Base-by-base conservation (phyloP, 2,888 invertebrate species). In the Drosophila merina region DNA sequence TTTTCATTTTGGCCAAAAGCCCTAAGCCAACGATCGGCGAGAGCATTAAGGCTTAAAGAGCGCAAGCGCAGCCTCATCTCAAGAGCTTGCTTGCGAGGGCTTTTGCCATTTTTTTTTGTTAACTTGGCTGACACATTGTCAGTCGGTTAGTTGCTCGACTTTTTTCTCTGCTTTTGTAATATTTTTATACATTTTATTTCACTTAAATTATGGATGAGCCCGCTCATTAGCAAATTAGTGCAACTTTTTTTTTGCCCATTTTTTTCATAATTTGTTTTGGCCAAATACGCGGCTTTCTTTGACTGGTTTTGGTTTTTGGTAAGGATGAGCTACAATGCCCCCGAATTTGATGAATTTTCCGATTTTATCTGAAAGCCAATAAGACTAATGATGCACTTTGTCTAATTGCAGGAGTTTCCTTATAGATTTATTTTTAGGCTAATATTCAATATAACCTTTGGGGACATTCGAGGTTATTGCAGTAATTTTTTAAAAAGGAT, bases 201-300 rank as follows among this genome's bases (percentile, higher is more conserved):
- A 66, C 36, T 40, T 64, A 66, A 71, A 50, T 50, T 69, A 60
- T 71, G 72, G 72, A 76, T 67, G 71, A 42, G 59, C 58, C 49
- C 49, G 25, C 71, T 66, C 72, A 87, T 82, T 87, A 81, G 82
- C 82, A 85, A 87, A 85, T 85, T 78, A 84, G 87, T 76, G 82
- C 85, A 81, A 76, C 71, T 70, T 76, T 70, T 76, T 70, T 70
- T 42, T 56, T 60, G 8, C 14, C 38, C 67, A 47, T 63, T 59
- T 44, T 44, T 6, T n/a, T 42, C 40, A 12, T 52, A n/a, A 28
- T 51, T 51, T 64, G 14, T 64, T 54, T 54, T 60, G 38, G 12
- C 30, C 45, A 45, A 60, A 57, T 40, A 10, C 25, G 12, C 25
- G 5, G 30, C 33, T 28, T 47, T 8, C 40, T 20, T 20, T 42